A percentile compares a stretch with the other conserved stretches of the same genome.
Conservation (phyloP, 2,113 vertebrate genomes). For the Microcebus murinus region DNA sequence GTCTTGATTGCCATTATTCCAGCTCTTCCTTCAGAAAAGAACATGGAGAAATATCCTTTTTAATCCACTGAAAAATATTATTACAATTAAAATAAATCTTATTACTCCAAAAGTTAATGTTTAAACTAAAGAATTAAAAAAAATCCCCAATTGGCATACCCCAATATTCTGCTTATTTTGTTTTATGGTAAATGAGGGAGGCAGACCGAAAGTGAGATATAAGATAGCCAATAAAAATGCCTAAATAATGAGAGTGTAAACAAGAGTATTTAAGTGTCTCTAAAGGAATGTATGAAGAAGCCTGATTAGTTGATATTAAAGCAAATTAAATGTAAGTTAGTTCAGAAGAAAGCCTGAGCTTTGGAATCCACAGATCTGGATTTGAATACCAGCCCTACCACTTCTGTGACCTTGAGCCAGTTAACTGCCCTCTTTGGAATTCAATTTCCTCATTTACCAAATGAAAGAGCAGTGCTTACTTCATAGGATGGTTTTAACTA, state of each 20-base stretch:
- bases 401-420: not conserved
- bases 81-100: slow-evolving; percentile 34
- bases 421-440: slow-evolving; percentile 43
- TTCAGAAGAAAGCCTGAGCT: not conserved
- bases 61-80: not conserved
- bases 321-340: slow-evolving; percentile 36
- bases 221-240: not conserved
- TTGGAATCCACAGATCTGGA: not conserved
- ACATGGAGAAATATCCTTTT: slow-evolving; percentile 12
- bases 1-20: not conserved
- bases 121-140: not conserved
- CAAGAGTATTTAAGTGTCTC: slow-evolving; percentile 15
- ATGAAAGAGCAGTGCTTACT: not conserved
- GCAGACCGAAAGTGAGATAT: slow-evolving; percentile 7
- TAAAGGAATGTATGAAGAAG: slow-evolving; percentile 52
- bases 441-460: slow-evolving; percentile 5
- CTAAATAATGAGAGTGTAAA: not conserved
- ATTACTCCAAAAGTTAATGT: not conserved
- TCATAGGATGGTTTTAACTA: not conserved
- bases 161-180: not conserved
- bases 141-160: not conserved
- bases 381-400: not conserved
- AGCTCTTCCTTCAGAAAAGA: not conserved
- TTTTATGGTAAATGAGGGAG: not conserved
- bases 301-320: slow-evolving; percentile 37